Conservation (phyloP, 2,113 vertebrate species). For the Ailuropoda melanoleuca region DNA sequence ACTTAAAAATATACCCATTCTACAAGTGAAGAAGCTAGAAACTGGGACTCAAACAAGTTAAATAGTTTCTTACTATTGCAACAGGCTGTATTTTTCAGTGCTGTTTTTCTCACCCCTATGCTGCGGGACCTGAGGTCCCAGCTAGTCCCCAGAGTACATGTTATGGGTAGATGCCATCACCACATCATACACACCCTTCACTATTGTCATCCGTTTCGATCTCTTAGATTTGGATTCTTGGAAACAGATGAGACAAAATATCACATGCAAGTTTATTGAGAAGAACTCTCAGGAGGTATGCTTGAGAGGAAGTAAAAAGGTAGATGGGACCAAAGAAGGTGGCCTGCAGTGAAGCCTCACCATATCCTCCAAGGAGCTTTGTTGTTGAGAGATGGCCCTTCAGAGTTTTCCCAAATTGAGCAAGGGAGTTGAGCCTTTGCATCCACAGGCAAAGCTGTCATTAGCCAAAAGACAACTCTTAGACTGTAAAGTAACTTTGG, state of each 20-base stretch:
- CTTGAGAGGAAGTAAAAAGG: background rate
- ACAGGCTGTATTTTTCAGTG: background rate
- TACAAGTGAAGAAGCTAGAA: background rate
- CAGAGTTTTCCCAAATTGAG: background rate
- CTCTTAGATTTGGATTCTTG: background rate
- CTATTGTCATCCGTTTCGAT: background rate
- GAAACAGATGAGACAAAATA: background rate
- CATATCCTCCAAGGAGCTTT: background rate
- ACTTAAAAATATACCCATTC: background rate
- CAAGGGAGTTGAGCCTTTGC: background rate
- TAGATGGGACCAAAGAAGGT: background rate
- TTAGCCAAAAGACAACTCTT: background rate
- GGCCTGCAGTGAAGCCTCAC: background rate
- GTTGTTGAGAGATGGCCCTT: background rate
- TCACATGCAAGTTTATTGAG: background rate
- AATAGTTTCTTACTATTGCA: background rate
- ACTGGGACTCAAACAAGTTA: background rate
- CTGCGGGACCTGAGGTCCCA: fast-evolving
- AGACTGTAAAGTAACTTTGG: background rate
- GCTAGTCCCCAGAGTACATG: background rate
- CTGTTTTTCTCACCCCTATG: background rate
- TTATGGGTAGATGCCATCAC: background rate
- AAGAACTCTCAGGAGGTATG: background rate
- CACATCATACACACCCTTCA: background rate
- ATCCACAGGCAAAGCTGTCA: background rate